Evolutionary conservation across 2,113 vertebrate genomes (phyloP), one percentile per base, ranked within the genome.

Genomic region (Arvicanthis niloticus): DNA sequence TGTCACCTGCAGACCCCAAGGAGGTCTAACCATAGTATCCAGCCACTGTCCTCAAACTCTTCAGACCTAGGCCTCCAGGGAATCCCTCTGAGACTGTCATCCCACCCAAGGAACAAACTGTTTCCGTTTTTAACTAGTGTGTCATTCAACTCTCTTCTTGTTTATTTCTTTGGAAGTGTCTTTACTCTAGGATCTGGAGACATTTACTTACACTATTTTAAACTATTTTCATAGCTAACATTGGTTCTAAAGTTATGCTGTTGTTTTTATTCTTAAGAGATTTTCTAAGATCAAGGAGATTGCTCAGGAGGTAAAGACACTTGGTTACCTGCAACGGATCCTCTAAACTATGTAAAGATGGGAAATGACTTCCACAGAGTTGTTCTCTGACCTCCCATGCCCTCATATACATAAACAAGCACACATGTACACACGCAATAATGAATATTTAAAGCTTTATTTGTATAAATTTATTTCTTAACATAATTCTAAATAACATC

Each of bases 171-270:
- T 88, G 67, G 51, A 95, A 93, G 37, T 48, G 37, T 82, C 93
- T 67, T 87, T 75, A 65, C 17, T 1, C 0, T 67, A 82, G 73
- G n/a, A 86, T 77, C 91, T 85, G 53, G 76, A 91, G 45, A 62
- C 31, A 86, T 95, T 95, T 40, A 62, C 60, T 53, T 58, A 34
- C 56, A 85, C 82, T 81, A 91, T 37, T 91, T 95, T 97, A 94
- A 89, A 94, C 80, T 60, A 7, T 62, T 62, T 84, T 72, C 88
- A 81, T 96, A 89, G 21, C 37, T 95, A 93, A 80, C 62, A 75
- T 6, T 87, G 73, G 29, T 29, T 93, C 56, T 17, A 95, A 95
- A 68, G 48, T 87, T 19, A 65, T 86, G 65, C 40, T 62, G n/a
- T 76, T 93, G 31, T 86, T 93, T 92, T 94, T 60, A 51, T 19